A percentile compares a stretch with the other conserved stretches of the same genome.
phyloP scores from a whole-genome alignment of 1,140 invertebrate species.

The Leptoteleia sp. region DNA sequence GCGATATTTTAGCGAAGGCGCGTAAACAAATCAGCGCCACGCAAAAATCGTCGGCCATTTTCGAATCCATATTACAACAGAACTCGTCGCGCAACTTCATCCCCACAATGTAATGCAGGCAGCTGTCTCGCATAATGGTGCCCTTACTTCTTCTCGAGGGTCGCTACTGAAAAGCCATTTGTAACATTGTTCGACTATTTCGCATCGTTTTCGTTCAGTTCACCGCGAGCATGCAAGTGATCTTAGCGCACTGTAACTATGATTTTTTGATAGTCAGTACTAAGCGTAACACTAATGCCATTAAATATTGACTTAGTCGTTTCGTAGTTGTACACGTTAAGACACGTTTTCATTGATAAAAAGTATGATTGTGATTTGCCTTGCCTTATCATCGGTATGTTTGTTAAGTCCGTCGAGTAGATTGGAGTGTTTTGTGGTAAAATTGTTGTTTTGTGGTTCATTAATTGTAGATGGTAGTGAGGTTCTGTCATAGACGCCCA shows the following conservation, averaged over 20 bases:
- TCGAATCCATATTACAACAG: conserved; percentile 38
- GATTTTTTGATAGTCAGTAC: conserved; percentile 4
- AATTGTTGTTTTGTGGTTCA: conserved; percentile 56
- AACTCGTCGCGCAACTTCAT: conserved; percentile 52
- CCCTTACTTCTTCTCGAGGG: conserved; percentile 63
- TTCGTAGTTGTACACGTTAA: not conserved
- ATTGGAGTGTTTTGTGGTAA: conserved; percentile 58
- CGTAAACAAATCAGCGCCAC: conserved; percentile 24
- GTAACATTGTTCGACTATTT: conserved; percentile 62
- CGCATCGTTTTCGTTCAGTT: conserved; percentile 67
- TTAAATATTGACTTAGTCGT: conserved; percentile 7
- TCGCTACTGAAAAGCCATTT: conserved; percentile 60
- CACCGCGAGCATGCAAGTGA: conserved; percentile 62
- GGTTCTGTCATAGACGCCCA: conserved; percentile 40
- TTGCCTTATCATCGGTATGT: not conserved
- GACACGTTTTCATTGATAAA: too few relatives aligned
- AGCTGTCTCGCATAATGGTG: conserved; percentile 48
- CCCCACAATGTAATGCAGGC: conserved; percentile 31
- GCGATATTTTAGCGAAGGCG: conserved; percentile 15
- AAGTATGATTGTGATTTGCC: too few relatives aligned
- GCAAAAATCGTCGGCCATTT: conserved; percentile 40
- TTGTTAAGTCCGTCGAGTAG: conserved; percentile 41
- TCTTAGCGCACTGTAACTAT: conserved; percentile 62
- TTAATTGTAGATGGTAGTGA: conserved; percentile 60
- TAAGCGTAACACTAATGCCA: not conserved